phyloP scores from a whole-genome alignment of 2,797 vertebrate genomes.

The Xiphorhynchus erythropygius region DNA sequence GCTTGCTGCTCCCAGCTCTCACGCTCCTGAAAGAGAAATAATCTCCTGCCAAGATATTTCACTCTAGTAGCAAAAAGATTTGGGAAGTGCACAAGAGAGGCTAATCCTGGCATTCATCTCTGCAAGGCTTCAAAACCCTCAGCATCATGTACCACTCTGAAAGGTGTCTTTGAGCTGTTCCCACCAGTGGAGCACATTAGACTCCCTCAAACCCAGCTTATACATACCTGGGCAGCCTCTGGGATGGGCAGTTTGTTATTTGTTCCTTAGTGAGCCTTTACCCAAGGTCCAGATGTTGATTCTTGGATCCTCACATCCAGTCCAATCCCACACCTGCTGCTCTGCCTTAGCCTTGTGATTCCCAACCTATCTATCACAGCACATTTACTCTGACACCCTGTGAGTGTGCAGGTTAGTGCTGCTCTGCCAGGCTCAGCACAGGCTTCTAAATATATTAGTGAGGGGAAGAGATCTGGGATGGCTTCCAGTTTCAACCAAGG shows the following conservation, averaged over 20 bases:
- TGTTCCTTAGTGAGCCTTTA: neutral
- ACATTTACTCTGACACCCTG: neutral
- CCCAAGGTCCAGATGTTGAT: neutral
- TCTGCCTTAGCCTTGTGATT: neutral
- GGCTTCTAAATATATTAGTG: conserved; percentile 50
- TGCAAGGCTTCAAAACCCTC: neutral
- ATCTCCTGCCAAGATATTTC: neutral
- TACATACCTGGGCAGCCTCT: neutral
- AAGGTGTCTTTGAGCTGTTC: neutral
- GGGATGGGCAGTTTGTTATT: neutral
- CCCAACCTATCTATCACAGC: neutral
- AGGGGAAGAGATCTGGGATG: conserved; percentile 42
- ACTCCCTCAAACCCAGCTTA: neutral
- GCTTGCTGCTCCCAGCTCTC: neutral
- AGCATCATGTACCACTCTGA: neutral
- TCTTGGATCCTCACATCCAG: neutral
- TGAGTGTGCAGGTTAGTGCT: neutral
- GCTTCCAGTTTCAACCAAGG: conserved; percentile 57
- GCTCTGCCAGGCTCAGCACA: conserved; percentile 48
- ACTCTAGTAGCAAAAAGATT: neutral
- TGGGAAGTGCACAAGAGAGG: neutral
- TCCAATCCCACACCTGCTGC: neutral
- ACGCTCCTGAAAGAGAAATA: neutral
- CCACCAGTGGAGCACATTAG: neutral
- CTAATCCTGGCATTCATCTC: neutral